A percentile compares a stretch with the other conserved stretches of the same genome.
Evolutionary conservation across 2,113 vertebrate genomes (phyloP).

Genomic region (Gasterosteus nipponicus): DNA sequence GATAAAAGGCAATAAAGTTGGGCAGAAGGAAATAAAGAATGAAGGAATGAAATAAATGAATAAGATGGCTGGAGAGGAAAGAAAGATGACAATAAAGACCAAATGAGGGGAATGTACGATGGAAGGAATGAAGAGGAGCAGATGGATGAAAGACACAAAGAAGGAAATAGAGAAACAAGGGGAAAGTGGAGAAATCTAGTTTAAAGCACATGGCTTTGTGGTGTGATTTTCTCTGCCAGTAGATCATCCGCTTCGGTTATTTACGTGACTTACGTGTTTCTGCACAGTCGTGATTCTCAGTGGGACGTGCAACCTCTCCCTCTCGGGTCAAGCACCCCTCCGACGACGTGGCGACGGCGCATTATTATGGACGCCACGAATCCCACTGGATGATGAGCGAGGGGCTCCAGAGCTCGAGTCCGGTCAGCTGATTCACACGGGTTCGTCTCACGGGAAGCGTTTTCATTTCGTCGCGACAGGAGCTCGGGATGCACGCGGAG

Average conservation of each 20-base stretch:
- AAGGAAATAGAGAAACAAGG: not conserved
- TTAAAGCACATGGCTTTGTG: not conserved
- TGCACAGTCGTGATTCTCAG: slow-evolving; percentile 24
- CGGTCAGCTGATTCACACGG: not conserved
- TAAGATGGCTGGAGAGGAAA: not conserved
- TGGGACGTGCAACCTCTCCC: slow-evolving; percentile 18
- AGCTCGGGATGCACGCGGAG: slow-evolving; percentile 2
- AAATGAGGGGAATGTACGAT: not conserved
- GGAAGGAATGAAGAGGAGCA: not conserved
- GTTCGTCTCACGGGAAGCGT: slow-evolving; percentile 11
- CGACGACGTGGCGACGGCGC: not conserved
- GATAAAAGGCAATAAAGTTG: not conserved
- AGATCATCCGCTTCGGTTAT: slow-evolving; percentile 34
- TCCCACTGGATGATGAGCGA: slow-evolving; percentile 6
- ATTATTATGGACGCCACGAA: slow-evolving; percentile 15
- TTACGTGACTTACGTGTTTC: slow-evolving; percentile 2
- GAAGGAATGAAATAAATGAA: not conserved
- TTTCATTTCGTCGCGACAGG: slow-evolving; percentile 23
- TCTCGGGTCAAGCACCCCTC: slow-evolving; percentile 18
- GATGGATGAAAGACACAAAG: not conserved
- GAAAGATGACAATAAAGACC: not conserved
- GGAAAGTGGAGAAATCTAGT: not conserved
- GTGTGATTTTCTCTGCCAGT: slow-evolving; percentile 5
- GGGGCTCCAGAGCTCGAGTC: slow-evolving; percentile 5
- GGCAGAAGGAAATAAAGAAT: not conserved